phyloP scores from a whole-genome alignment of 2,797 vertebrate species.

The Hozukius guyotensis region DNA sequence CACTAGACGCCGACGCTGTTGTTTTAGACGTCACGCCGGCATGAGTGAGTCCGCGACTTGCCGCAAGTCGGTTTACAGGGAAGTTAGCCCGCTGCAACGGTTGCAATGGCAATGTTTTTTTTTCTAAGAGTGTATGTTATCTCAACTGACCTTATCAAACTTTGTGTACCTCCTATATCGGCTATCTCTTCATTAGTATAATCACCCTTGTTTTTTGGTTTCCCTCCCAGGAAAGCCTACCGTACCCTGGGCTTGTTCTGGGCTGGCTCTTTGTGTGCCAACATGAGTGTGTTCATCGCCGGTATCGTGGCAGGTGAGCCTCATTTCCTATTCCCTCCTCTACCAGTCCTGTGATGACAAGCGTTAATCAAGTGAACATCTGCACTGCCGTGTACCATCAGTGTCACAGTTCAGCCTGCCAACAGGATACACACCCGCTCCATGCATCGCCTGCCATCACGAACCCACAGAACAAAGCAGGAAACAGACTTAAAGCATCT shows the following conservation, averaged over 20 bases:
- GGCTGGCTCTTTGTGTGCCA: slow-evolving; percentile 91
- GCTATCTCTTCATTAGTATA: background rate
- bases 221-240: slow-evolving; percentile 85
- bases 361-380: slow-evolving; percentile 73
- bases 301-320: slow-evolving; percentile 90
- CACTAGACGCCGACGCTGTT: no score
- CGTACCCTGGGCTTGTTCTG: slow-evolving; percentile 91
- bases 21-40: no score
- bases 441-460: slow-evolving; percentile 10
- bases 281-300: slow-evolving; percentile 88
- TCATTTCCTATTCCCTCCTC: slow-evolving; percentile 26
- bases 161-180: background rate
- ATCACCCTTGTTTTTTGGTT: background rate
- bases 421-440: slow-evolving; percentile 35
- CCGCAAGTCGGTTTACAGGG: no score
- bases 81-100: no score
- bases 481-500: slow-evolving; percentile 60
- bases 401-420: slow-evolving; percentile 60
- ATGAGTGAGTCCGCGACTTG: no score
- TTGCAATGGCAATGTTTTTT: no score
- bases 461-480: slow-evolving; percentile 56
- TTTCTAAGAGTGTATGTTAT: background rate
- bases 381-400: slow-evolving; percentile 63
- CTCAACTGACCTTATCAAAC: background rate
- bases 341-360: slow-evolving; percentile 41